Conservation (phyloP, 23 tunicate species). For the Aplidium turbinatum region DNA sequence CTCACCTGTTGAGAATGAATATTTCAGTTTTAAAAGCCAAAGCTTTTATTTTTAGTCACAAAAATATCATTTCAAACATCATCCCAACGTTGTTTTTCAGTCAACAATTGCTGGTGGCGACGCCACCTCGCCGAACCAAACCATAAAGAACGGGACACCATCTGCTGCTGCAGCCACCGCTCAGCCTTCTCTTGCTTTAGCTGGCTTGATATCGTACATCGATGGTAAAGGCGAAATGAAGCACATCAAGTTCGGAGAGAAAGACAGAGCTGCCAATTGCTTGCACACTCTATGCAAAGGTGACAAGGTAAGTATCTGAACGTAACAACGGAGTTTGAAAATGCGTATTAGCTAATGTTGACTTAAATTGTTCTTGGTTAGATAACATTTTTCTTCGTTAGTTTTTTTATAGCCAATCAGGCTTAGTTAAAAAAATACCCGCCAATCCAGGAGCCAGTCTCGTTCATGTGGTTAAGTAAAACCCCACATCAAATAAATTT, state of each 20-base stretch:
- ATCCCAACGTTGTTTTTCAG: neutral
- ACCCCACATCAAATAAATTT: too few species aligned
- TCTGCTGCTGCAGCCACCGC: constrained; percentile 20
- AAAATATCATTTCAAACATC: neutral
- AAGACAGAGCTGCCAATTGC: constrained; percentile 96
- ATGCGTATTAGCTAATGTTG: too few species aligned
- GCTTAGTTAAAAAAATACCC: too few species aligned
- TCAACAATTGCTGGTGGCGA: constrained; percentile 89
- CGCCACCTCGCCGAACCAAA: constrained; percentile 73
- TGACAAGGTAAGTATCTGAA: constrained; percentile 67
- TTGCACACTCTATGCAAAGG: constrained; percentile 88
- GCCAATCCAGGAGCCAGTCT: too few species aligned
- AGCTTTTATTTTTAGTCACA: too few species aligned
- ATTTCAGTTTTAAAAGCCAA: too few species aligned
- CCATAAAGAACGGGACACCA: constrained; percentile 3
- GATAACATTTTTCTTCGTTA: too few species aligned
- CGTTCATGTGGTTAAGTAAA: too few species aligned
- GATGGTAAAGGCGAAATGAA: constrained; percentile 54
- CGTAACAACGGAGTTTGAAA: too few species aligned
- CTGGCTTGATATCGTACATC: constrained; percentile 72
- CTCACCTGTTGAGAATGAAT: too few species aligned
- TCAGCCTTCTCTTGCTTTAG: constrained; percentile 82
- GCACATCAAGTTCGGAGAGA: constrained; percentile 85
- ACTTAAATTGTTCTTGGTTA: too few species aligned
- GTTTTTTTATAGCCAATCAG: too few species aligned